phyloP scores from a whole-genome alignment of 1,140 invertebrate genomes.

The Drosophila lini region DNA sequence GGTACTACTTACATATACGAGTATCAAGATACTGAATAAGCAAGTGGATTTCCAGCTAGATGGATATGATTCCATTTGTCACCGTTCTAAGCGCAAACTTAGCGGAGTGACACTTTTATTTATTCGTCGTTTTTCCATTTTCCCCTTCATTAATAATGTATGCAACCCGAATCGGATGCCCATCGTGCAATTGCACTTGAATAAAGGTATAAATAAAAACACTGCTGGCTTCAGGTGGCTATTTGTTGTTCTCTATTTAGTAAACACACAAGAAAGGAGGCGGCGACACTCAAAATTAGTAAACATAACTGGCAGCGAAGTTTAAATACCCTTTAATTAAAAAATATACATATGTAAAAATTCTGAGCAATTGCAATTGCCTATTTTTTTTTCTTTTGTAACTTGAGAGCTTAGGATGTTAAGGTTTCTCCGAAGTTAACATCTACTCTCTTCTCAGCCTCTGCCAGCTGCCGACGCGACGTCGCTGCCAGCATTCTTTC shows the following conservation, averaged over 20 bases:
- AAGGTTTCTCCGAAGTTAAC: slow-evolving; percentile 9
- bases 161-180: slow-evolving; percentile 27
- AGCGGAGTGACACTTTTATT: slow-evolving; percentile 25
- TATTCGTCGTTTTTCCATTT: slow-evolving; percentile 14
- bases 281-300: not conserved
- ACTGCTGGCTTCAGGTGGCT: slow-evolving; percentile 27
- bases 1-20: slow-evolving; percentile 7
- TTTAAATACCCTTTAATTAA: not conserved
- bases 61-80: slow-evolving; percentile 43
- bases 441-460: not conserved
- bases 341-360: not conserved
- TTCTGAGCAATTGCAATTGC: not conserved
- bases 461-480: not conserved
- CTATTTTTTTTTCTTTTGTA: not conserved
- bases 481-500: slow-evolving; percentile 13
- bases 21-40: slow-evolving; percentile 14
- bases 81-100: slow-evolving; percentile 24
- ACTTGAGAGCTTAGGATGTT: not conserved
- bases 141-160: slow-evolving; percentile 18
- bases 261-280: not conserved
- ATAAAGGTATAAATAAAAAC: slow-evolving; percentile 29
- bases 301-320: not conserved
- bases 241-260: slow-evolving; percentile 7
- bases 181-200: slow-evolving; percentile 21
- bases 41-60: slow-evolving; percentile 22